A percentile compares a stretch with the other conserved stretches of the same genome.
Conservation (phyloP, 2,113 vertebrate genomes). For the Oncorhynchus keta region DNA sequence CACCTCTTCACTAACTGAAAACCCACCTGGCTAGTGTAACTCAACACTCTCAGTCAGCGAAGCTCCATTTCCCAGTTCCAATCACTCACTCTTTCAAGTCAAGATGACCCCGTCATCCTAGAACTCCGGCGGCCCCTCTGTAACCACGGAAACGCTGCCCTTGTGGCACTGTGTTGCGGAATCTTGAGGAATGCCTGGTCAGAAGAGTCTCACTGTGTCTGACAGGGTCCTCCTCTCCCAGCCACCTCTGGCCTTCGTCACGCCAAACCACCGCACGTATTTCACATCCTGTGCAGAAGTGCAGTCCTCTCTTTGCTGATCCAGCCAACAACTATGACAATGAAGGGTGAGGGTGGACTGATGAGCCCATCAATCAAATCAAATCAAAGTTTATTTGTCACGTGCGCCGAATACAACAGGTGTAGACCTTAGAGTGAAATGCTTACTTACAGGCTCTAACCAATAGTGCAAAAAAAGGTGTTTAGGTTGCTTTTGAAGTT, state of each 20-base stretch:
- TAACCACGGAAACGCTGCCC: constrained; percentile 47
- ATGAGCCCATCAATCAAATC: constrained; percentile 16
- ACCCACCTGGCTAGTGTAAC: constrained; percentile 21
- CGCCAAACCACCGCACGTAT: constrained; percentile 37
- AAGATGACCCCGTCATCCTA: constrained; percentile 31
- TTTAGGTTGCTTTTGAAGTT: constrained; percentile 8
- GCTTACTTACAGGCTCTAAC: no score
- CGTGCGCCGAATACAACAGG: no score
- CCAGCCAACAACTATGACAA: constrained; percentile 41
- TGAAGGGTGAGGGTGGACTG: constrained; percentile 21
- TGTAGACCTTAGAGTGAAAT: no score
- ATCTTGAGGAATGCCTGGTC: constrained; percentile 48
- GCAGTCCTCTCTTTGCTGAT: constrained; percentile 23
- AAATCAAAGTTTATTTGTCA: no score
- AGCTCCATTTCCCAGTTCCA: background rate
- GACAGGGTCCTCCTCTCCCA: background rate
- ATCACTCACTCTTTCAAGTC: constrained; percentile 22
- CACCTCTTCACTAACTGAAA: background rate
- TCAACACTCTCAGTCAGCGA: constrained; percentile 36
- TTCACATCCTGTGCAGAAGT: constrained; percentile 61
- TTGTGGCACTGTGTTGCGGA: constrained; percentile 63
- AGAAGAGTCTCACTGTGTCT: constrained; percentile 15
- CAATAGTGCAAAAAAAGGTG: no score
- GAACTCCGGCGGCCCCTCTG: constrained; percentile 29
- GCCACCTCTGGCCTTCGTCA: constrained; percentile 35